Base-by-base conservation (phyloP, 2,113 vertebrate genomes). In the Thunnus maccoyii region DNA sequence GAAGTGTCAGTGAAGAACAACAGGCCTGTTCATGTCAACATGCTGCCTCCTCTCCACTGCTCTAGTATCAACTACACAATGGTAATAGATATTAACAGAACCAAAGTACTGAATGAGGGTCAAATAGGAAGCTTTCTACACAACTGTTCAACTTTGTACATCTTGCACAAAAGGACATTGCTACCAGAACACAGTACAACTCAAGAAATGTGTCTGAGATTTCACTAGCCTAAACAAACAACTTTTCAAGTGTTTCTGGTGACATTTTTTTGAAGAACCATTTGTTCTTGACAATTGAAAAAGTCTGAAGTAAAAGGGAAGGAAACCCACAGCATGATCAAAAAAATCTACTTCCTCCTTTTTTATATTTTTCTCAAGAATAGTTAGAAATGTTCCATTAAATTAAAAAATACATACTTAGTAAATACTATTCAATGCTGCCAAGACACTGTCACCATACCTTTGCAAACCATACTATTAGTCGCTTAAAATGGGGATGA, bases 1-100 rank as follows among this genome's bases (percentile, higher is more conserved):
- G 58, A 73, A 32, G 32, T 76, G 86, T 73, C 63, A 20, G 48
- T 64, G 70, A 74, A 61, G 25, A 15, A 3, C 30, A 81, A 77
- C 8, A 74, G 54, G 72, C 85, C 52, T 62, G 79, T 72, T 90
- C 56, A 67, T 13, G 51, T 76, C 36, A 22, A 27, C 54, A 41
- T 27, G 61, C 4, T 51, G 11, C n/a, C 50, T 76, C 12, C 27
- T 73, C 47, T 54, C 56, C 11, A 18, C 44, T 60, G 25, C 18
- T 64, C 32, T 13, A 16, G 5, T 17, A 47, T 69, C 54, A 61
- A 22, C 58, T 41, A 16, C 51, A 76, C 51, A 3, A 47, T 27
- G 47, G 36, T 55, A 69, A 73, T 27, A 17, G 58, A 63, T 30
- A 25, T 52, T 20, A 57, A 57, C 27, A 63, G n/a, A 51, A 64